These are phyloP conservation scores for Araneus ventricosus DNA, from an alignment of 1,140 invertebrate genomes.

Conservation along the genomic window DNA sequence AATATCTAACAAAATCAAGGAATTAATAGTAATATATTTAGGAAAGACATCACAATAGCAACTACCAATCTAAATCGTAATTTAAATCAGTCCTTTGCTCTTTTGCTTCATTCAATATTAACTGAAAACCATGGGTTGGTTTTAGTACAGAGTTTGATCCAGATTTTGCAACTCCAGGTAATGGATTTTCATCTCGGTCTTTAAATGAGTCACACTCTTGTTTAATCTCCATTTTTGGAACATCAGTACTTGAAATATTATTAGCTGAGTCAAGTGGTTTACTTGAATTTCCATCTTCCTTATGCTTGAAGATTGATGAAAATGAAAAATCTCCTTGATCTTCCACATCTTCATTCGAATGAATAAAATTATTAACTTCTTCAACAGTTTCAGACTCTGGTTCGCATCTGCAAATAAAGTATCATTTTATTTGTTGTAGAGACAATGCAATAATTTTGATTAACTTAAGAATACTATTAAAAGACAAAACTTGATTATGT, in stretches of 20 bases:
- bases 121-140: not conserved
- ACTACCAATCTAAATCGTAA: not conserved
- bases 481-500: no score
- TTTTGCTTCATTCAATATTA: conserved; percentile 3
- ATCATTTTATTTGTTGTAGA: no score
- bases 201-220: not conserved
- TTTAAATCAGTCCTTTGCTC: not conserved
- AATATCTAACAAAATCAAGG: no score
- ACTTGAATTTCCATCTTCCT: not conserved
- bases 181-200: not conserved
- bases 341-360: not conserved
- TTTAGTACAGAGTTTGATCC: not conserved
- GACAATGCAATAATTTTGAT: no score
- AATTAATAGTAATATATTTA: no score
- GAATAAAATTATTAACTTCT: not conserved
- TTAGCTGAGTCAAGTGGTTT: not conserved
- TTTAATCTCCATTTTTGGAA: not conserved
- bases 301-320: not conserved
- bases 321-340: not conserved
- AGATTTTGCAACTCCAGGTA: not conserved
- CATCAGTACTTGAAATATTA: not conserved
- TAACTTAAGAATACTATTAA: not conserved
- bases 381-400: not conserved
- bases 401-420: not conserved
- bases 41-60: not conserved